Base-by-base conservation (phyloP, 2,888 invertebrate species). In the Agrenia bidenticulata region DNA sequence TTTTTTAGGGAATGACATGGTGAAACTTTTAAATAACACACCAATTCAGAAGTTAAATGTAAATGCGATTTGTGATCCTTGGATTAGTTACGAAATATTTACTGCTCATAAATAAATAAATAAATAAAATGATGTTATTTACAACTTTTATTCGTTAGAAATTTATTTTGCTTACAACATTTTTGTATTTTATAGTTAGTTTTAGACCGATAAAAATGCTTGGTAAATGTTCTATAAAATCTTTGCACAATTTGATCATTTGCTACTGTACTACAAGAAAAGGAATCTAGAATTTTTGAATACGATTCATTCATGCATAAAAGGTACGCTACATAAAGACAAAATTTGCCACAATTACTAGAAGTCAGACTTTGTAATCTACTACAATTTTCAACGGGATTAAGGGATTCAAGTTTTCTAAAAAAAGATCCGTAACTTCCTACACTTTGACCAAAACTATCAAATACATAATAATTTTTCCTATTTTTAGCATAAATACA, bases 361-460 rank as follows among this genome's bases (percentile, higher is more conserved):
- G 19, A 19, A 51, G 13, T 13, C 23, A 19, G 4, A 4, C 9
- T 19, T 13, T 51, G 51, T 5, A 51, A 4, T 21, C 23, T 23
- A 51, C 17, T 17, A 5, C 21, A 19, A 51, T 51, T 51, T 23
- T 51, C 19, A 2, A 5, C 21, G 23, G 23, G 23, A 51, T 21
- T 2, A 5, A 19, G 11, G 15, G 2, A 5, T 7, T 7, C 13
- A 5, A 51, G 4, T 5, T 23, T 7, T 23, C 13, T 51, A 23
- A 51, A 51, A 51, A 21, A 51, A 5, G 15, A 23, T 5, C 51
- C 24, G 23, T 51, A 51, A 51, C 13, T 23, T 23, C 4, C 5
- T 19, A 51, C 15, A 21, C 21, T 2, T 51, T 51, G 11, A 2
- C 51, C 51, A 19, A 51, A 21, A 51, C 51, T 51, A 51, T 51